Percentiles rank a stretch among this genome's conserved stretches.
phyloP scores from a whole-genome alignment of 2,888 invertebrate genomes.

The Tipula confusa region DNA sequence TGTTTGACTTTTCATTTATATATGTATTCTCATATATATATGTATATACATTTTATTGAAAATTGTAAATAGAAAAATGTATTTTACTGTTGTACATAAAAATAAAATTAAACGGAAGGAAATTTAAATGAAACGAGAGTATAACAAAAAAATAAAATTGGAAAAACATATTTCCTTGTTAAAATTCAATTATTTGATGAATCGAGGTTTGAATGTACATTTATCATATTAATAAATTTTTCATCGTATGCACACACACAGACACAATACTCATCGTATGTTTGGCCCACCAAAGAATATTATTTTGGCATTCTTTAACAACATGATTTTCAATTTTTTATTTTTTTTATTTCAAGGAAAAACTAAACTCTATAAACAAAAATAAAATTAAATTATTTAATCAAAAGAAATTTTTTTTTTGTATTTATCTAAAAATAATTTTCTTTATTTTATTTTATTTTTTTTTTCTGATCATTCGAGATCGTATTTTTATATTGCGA shows the following conservation, averaged over 20 bases:
- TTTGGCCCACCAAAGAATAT: conserved; percentile 5
- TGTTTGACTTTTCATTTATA: conserved; percentile 25
- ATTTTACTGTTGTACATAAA: not conserved
- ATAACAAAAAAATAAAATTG: not conserved
- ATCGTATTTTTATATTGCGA: not conserved
- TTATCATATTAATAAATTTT: not conserved
- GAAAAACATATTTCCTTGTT: not conserved
- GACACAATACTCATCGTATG: not conserved
- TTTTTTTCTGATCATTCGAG: not conserved
- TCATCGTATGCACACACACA: no score
- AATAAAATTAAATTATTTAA: not conserved
- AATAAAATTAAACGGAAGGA: conserved; percentile 12
- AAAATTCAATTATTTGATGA: not conserved
- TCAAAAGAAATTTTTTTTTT: not conserved
- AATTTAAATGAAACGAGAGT: not conserved
- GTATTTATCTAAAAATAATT: conserved; percentile 1
- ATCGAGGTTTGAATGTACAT: not conserved
- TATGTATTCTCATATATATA: not conserved
- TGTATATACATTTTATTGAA: not conserved
- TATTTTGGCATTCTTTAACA: conserved; percentile 9
- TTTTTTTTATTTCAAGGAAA: not conserved
- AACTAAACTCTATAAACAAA: conserved; percentile 20
- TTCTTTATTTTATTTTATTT: not conserved
- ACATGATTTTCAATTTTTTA: not conserved
- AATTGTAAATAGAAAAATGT: not conserved